Conservation (phyloP, 2,113 vertebrate species). For the Pogonocichla stellata region DNA sequence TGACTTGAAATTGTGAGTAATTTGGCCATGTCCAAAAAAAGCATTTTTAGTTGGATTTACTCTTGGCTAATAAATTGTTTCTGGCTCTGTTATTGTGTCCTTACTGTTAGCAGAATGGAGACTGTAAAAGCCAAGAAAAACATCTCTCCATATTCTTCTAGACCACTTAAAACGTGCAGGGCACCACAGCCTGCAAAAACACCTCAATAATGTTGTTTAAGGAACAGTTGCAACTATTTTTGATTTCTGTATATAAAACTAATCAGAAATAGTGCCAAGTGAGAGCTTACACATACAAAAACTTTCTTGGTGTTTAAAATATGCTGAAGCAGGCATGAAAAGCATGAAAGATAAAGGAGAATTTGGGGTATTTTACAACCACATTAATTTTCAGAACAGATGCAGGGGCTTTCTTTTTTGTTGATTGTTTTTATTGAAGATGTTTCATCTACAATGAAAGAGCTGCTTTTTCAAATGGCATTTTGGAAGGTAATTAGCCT, state of each 20-base stretch:
- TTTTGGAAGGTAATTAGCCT: constrained; percentile 42
- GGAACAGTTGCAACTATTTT: neutral
- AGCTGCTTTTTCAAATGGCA: neutral
- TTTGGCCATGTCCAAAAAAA: neutral
- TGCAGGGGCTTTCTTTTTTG: neutral
- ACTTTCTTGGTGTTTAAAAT: constrained; percentile 17
- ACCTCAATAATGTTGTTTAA: constrained; percentile 6
- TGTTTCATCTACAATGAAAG: neutral
- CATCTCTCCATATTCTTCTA: neutral
- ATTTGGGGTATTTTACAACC: neutral
- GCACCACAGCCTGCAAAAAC: neutral
- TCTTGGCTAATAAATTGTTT: neutral
- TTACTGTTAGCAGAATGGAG: neutral
- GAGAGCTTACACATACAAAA: neutral
- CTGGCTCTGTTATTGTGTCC: neutral
- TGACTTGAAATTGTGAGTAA: neutral
- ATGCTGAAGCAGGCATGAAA: neutral
- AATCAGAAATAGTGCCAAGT: neutral
- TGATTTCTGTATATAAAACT: neutral
- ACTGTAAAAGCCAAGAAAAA: neutral
- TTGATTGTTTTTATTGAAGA: neutral
- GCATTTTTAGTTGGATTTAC: neutral
- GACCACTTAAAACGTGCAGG: neutral
- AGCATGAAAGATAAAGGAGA: neutral
- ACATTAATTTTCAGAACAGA: constrained; percentile 3